Conservation (phyloP, 2,113 vertebrate genomes). For the Columba livia region DNA sequence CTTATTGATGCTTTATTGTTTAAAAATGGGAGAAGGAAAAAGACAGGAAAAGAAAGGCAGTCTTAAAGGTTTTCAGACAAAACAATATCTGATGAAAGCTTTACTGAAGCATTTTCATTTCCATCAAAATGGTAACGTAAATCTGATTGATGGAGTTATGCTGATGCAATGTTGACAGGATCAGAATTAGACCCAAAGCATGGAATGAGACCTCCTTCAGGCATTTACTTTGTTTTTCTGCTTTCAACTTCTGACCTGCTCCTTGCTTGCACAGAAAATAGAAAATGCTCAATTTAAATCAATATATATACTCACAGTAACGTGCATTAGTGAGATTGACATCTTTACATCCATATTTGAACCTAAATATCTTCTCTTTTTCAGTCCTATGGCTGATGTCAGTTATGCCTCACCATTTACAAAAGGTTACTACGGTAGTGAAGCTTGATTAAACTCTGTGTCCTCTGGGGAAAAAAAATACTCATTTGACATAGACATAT, state of each 20-base stretch:
- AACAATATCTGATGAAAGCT: not conserved
- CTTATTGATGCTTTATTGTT: conserved; percentile 39
- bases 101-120: conserved; percentile 18
- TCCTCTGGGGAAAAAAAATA: not conserved
- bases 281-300: conserved; percentile 36
- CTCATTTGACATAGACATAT: not conserved
- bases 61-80: conserved; percentile 10
- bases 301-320: not conserved
- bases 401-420: not conserved
- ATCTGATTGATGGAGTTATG: not conserved
- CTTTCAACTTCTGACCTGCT: conserved; percentile 14
- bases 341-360: not conserved
- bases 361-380: not conserved
- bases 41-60: not conserved
- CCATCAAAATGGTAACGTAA: not conserved
- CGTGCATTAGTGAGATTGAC: conserved; percentile 20
- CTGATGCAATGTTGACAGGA: not conserved
- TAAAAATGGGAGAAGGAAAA: not conserved
- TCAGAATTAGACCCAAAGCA: not conserved
- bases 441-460: conserved; percentile 11
- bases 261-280: conserved; percentile 1
- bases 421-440: conserved; percentile 24
- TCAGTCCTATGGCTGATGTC: not conserved
- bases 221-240: conserved; percentile 1
- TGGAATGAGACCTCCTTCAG: not conserved